phyloP scores from a whole-genome alignment of 2,888 invertebrate species.

The Apocheima hispidaria region DNA sequence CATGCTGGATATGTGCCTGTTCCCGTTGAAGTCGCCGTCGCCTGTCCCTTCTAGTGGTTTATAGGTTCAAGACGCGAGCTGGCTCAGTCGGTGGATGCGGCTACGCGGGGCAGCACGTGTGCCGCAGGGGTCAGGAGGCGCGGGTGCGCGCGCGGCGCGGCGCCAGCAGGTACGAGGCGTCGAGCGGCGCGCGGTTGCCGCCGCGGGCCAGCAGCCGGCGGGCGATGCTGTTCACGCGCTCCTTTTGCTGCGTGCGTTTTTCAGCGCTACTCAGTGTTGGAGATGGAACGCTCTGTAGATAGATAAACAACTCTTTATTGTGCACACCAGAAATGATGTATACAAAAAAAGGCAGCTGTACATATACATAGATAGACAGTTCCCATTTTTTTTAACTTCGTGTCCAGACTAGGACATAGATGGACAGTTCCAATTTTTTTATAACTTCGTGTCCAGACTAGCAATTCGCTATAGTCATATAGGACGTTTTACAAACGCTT shows the following conservation, averaged over 20 bases:
- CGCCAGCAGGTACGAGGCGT: conserved; percentile 75
- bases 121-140: conserved; percentile 48
- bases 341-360: no score
- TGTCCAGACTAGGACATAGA: no score
- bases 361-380: no score
- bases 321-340: no score
- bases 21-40: no score
- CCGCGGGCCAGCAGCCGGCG: conserved; percentile 68
- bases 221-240: conserved; percentile 76
- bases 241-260: conserved; percentile 58
- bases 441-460: no score
- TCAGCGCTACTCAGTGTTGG: neutral
- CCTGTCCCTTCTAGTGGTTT: neutral
- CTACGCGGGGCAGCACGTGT: conserved; percentile 45
- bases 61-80: neutral
- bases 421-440: no score
- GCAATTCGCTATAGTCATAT: no score
- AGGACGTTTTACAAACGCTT: no score
- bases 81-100: neutral
- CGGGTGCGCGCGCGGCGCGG: conserved; percentile 55
- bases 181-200: conserved; percentile 59
- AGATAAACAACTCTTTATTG: neutral
- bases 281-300: neutral
- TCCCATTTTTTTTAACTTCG: no score
- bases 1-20: no score